Percentiles rank a stretch among this genome's conserved stretches.
phyloP scores from a whole-genome alignment of 2,113 vertebrate genomes.

The Reinhardtius hippoglossoides region DNA sequence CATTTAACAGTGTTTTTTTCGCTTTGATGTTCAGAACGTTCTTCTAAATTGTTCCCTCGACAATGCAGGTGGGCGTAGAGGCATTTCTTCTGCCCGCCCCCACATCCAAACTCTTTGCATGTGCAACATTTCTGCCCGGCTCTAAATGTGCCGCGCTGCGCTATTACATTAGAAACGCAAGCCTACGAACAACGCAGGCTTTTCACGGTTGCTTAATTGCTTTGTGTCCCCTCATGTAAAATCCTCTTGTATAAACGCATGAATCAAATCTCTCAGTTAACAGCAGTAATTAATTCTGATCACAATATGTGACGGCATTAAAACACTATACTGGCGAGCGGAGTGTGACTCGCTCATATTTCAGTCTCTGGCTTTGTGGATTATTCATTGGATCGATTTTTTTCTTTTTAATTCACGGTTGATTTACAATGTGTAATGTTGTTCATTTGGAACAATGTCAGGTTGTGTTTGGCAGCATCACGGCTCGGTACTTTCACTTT shows the following conservation, averaged over 20 bases:
- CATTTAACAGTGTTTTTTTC: background rate
- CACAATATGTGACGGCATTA: constrained; percentile 28
- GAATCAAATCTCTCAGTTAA: constrained; percentile 36
- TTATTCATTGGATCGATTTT: constrained; percentile 12
- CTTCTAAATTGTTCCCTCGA: constrained; percentile 14
- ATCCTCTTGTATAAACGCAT: constrained; percentile 22
- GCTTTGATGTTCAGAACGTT: constrained; percentile 6
- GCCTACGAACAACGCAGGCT: constrained; percentile 32
- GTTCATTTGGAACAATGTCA: background rate
- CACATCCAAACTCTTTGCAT: constrained; percentile 32
- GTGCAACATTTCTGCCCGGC: too few relatives aligned
- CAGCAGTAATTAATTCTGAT: constrained; percentile 34
- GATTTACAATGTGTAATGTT: background rate
- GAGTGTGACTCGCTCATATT: background rate
- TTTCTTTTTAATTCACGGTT: constrained; percentile 1
- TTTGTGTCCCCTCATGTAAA: constrained; percentile 38
- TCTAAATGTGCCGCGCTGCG: background rate
- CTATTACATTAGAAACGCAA: constrained; percentile 43
- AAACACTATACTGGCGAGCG: constrained; percentile 10
- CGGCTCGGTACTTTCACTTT: background rate
- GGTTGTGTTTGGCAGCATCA: background rate
- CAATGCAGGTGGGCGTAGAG: constrained; percentile 10
- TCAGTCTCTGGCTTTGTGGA: constrained; percentile 3
- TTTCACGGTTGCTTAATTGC: constrained; percentile 46
- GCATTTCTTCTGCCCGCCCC: constrained; percentile 16